A percentile compares a stretch with the other conserved stretches of the same genome.
phyloP scores from a whole-genome alignment of 2,888 invertebrate species.

The Xestia c-nigrum region DNA sequence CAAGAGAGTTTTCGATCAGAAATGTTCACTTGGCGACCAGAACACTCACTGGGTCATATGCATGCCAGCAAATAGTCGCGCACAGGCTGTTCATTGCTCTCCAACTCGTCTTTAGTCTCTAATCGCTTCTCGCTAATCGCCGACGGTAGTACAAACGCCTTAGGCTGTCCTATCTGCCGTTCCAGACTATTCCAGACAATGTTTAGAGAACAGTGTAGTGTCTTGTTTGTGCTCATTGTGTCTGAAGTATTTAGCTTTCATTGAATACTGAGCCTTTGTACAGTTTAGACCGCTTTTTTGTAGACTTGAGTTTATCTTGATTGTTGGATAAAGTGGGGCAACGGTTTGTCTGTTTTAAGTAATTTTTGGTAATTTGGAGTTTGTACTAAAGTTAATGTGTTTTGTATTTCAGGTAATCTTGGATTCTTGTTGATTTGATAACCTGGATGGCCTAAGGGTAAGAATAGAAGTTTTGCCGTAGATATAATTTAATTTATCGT shows the following conservation, averaged over 20 bases:
- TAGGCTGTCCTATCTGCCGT: constrained; percentile 24
- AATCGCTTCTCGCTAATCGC: background rate
- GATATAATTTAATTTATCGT: background rate
- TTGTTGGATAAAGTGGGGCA: background rate
- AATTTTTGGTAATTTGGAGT: too few relatives aligned
- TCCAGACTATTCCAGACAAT: constrained; percentile 29
- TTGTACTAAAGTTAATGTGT: too few relatives aligned
- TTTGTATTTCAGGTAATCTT: constrained; percentile 40
- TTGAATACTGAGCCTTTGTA: constrained; percentile 32
- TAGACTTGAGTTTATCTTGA: constrained; percentile 8
- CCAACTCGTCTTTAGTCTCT: background rate
- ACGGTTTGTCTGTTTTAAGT: background rate
- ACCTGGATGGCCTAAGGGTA: background rate
- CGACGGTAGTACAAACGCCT: background rate
- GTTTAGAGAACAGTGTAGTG: constrained; percentile 6
- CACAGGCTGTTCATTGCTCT: background rate
- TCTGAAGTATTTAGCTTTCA: constrained; percentile 42
- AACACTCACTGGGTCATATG: background rate
- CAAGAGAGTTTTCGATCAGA: background rate
- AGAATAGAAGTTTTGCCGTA: background rate
- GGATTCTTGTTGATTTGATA: background rate
- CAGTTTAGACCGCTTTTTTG: constrained; percentile 36
- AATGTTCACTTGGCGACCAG: background rate
- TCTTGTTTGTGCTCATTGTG: constrained; percentile 47
- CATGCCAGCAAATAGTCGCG: background rate